These are phyloP conservation scores for Saccostrea glomerata DNA, from an alignment of 1,140 invertebrate genomes.

Conservation along the genomic window DNA sequence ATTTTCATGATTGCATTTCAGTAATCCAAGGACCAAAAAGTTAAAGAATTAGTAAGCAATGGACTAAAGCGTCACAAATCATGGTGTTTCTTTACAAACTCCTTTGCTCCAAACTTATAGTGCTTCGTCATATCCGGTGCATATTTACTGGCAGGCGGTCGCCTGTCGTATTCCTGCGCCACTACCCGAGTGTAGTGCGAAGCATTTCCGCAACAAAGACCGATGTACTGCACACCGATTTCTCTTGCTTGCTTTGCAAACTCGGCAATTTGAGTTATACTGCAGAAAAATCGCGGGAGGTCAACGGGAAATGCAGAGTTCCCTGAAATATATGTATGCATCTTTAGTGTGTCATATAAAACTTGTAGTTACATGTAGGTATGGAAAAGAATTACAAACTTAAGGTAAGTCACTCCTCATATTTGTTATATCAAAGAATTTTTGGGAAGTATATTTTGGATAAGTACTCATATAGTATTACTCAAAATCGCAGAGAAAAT, in stretches of 20 bases:
- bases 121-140: conserved; percentile 62
- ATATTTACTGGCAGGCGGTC: conserved; percentile 63
- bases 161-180: conserved; percentile 67
- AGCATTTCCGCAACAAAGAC: conserved; percentile 75
- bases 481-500: no score
- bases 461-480: no score
- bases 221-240: conserved; percentile 73
- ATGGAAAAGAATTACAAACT: no score
- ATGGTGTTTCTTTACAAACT: conserved; percentile 28
- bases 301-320: conserved; percentile 61
- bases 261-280: conserved; percentile 62
- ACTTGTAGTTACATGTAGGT: no score
- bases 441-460: no score
- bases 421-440: no score
- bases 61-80: no score
- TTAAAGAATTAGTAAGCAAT: no score
- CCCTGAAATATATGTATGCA: conserved; percentile 48
- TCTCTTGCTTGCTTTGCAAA: conserved; percentile 69
- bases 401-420: no score
- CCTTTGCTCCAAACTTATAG: conserved; percentile 55
- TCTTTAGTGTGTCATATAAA: no score
- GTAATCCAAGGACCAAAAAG: no score
- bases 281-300: conserved; percentile 57
- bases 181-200: conserved; percentile 67
- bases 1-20: no score